Evolutionary conservation across 2,888 invertebrate genomes (phyloP), one percentile per base, ranked within the genome.

Genomic region (Patella pellucida): DNA sequence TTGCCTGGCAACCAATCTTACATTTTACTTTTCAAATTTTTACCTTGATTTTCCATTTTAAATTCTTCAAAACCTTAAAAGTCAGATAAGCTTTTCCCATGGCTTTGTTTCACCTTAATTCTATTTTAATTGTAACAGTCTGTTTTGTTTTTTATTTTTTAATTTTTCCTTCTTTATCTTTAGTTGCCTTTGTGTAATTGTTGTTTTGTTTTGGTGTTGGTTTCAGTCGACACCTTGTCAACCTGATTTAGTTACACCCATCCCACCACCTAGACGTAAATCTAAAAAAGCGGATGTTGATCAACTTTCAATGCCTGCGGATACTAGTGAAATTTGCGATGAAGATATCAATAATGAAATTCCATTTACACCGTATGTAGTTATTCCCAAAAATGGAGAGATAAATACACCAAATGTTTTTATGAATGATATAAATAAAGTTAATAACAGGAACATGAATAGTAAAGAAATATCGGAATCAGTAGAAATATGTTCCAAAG

Each of bases 171-270:
- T 41, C 80, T 79, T 74, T 27, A 52, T 78, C 68, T 77, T 74
- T 69, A 70, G 73, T 79, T 82, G 75, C 69, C 78, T 80, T 83
- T 79, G 78, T 75, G 80, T 62, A 62, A 62, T 62, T 62, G 62
- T 62, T 23, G 62, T 62, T 62, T 82, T 80, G 68, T 81, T 79
- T 77, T 79, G 78, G 76, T 82, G 80, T 68, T 74, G 83, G 80
- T 82, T 84, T 82, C 84, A 84, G 84, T 82, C 81, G 15, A 71
- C 79, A 41, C 78, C 82, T 74, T 62, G 62, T 81, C 82, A 72
- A 78, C 81, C 73, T 79, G 75, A 76, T 75, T 81, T 72, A 77
- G 71, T 71, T 71, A 51, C 76, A 71, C 79, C 80, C 56, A 73
- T 76, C 75, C 78, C 77, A 72, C 81, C 79, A 69, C 78, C 80